Conservation (phyloP, 1,140 invertebrate species). For the Neoseiulus cucumeris region DNA sequence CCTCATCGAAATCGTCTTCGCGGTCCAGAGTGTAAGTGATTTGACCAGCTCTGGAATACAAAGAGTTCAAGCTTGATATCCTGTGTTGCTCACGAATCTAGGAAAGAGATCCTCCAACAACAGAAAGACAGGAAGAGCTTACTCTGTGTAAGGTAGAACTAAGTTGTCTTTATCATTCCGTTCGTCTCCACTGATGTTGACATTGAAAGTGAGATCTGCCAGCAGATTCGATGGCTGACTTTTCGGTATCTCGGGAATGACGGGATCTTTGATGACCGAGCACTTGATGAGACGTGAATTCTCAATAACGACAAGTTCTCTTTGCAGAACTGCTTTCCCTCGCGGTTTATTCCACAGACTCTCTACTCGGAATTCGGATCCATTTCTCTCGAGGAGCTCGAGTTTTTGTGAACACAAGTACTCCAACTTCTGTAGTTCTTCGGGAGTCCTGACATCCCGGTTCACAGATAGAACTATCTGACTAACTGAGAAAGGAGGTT, state of each 20-base stretch:
- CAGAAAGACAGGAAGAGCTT: not conserved
- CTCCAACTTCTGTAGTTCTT: not conserved
- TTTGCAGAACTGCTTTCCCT: not conserved
- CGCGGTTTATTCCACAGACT: not conserved
- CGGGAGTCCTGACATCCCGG: not conserved
- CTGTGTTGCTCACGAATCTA: not conserved
- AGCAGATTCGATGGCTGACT: not conserved
- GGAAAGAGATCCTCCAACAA: not conserved
- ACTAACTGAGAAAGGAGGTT: not conserved
- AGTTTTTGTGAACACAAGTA: not conserved
- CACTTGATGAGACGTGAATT: no score
- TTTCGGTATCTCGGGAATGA: no score
- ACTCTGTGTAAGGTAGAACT: constrained; percentile 5
- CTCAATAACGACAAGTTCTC: not conserved
- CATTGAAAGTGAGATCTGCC: not conserved
- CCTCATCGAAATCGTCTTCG: constrained; percentile 4
- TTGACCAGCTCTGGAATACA: not conserved
- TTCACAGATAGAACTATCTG: not conserved
- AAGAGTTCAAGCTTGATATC: not conserved
- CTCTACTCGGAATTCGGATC: not conserved
- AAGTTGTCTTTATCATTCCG: not conserved
- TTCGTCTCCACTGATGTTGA: not conserved
- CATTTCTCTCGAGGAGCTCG: not conserved
- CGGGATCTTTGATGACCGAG: no score
- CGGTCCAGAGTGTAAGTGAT: constrained; percentile 7